Conservation (phyloP, 1,140 invertebrate species). For the Sarcophaga bullata region DNA sequence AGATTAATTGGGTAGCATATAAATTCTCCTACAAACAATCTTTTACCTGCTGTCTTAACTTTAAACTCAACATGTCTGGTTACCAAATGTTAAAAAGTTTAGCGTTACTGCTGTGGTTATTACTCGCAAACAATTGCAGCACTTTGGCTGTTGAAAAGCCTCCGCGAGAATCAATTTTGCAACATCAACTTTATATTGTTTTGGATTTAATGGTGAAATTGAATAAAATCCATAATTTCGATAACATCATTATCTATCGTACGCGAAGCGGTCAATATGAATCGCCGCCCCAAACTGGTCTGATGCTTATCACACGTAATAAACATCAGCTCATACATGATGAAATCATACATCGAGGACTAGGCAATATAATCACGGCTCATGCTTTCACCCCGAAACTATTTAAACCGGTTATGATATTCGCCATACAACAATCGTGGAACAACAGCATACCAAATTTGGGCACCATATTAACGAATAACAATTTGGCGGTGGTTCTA, state of each 20-base stretch:
- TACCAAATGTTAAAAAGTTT: too few species aligned
- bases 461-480: slow-evolving; percentile 13
- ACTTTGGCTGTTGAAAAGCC: not conserved
- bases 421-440: slow-evolving; percentile 9
- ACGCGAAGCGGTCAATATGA: not conserved
- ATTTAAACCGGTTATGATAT: not conserved
- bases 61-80: too few species aligned
- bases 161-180: not conserved
- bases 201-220: not conserved
- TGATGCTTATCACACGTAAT: not conserved
- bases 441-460: slow-evolving; percentile 21
- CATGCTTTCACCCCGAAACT: not conserved
- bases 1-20: too few species aligned
- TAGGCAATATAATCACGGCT: not conserved
- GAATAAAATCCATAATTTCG: not conserved
- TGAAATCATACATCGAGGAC: not conserved
- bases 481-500: not conserved
- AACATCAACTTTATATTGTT: not conserved
- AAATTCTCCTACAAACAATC: too few species aligned
- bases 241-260: slow-evolving; percentile 10
- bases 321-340: not conserved
- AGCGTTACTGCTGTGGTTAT: too few species aligned
- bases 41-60: too few species aligned
- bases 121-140: too few species aligned
- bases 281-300: not conserved